These are phyloP conservation scores for Lutraria lutraria DNA, from an alignment of 2,888 invertebrate genomes.

Conservation along the genomic window DNA sequence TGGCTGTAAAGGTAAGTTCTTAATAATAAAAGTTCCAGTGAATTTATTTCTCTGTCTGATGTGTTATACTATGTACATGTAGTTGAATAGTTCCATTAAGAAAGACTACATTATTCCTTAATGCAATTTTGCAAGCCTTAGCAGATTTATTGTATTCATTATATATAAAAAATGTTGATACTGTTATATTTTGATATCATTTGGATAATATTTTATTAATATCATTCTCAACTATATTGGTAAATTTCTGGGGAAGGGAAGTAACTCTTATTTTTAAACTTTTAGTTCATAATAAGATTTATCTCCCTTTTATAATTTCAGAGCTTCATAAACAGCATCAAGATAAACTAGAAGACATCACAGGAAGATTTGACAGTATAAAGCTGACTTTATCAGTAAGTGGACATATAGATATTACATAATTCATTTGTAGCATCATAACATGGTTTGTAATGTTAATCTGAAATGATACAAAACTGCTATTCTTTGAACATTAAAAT, in stretches of 20 bases:
- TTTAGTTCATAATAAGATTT: conserved; percentile 11
- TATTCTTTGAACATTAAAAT: background rate
- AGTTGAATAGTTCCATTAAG: background rate
- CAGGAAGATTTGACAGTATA: conserved; percentile 85
- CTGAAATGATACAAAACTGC: no score
- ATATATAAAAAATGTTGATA: no score
- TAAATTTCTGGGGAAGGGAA: background rate
- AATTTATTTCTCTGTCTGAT: background rate
- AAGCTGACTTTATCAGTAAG: conserved; percentile 85
- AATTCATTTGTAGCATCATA: no score
- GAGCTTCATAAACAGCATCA: conserved; percentile 86
- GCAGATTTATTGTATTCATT: no score
- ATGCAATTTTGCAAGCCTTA: no score
- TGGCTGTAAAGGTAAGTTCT: conserved; percentile 10
- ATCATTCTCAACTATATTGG: background rate
- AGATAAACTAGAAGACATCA: conserved; percentile 86
- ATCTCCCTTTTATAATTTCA: conserved; percentile 70
- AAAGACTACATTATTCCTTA: no score
- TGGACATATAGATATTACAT: conserved; percentile 17
- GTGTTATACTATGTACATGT: background rate
- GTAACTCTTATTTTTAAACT: conserved; percentile 1
- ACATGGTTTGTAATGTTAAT: no score
- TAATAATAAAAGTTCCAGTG: background rate
- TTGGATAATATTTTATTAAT: no score
- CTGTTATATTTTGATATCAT: no score